Evolutionary conservation across 92 coral and sea anemone genomes (phyloP), one percentile per base, ranked within the genome.

Genomic region (Isaurus tuberculatus): DNA sequence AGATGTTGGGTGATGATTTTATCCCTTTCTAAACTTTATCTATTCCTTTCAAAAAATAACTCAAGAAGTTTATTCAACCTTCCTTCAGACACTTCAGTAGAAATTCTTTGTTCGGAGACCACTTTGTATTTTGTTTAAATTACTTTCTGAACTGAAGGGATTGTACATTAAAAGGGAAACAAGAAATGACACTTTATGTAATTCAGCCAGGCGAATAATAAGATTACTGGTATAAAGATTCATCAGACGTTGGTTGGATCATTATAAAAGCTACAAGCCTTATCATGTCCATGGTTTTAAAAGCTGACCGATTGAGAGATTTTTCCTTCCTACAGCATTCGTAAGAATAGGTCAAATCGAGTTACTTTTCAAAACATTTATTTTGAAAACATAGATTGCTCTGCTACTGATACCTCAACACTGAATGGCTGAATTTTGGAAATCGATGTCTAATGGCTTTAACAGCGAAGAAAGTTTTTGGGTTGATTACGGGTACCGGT

Each of bases 401-500:
- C 11, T 23, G 42, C 58, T 33, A n/a, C 22, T 33, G 63, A 26
- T 13, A 23, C 81, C 9, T 16, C 29, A 2, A 36, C 15, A 58
- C 23, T 20, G 11, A 40, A 77, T 77, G 55, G 68, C 31, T 57
- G 82, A 77, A 33, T 5, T 6, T 16, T 32, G 15, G 2, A 34
- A 19, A 29, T 51, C 33, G 20, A 14, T 36, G 49, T 58, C 33
- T 1, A 40, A 27, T 10, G 33, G 33, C 10, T 20, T 34, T 9
- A 48, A 57, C 15, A 60, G 31, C 25, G 63, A 66, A 32, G 89
- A 65, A 23, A 69, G 64, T 1, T 71, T 73, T n/a, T 70, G 87
- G 34, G 27, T 85, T 36, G 89, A 89, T 23, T 89, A 81, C 64
- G 92, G 84, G 43, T 89, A 85, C 92, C 84, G 80, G 51, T 68